Percentiles rank a stretch among this genome's conserved stretches.
These are phyloP conservation scores for Arion vulgaris DNA, from an alignment of 1,140 invertebrate genomes.

Conservation along the genomic window DNA sequence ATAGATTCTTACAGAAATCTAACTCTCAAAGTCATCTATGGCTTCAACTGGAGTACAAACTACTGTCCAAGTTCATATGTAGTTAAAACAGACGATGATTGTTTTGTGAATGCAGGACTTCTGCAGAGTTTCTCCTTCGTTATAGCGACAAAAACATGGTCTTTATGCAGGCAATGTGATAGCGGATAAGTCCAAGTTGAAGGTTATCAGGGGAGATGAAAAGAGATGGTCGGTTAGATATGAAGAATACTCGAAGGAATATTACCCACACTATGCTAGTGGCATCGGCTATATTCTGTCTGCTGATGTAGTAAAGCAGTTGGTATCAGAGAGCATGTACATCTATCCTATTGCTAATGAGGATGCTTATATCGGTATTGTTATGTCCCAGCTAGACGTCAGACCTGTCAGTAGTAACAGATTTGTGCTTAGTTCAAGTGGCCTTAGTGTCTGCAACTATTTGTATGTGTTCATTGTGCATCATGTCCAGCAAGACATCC, in stretches of 20 bases:
- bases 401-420: constrained; percentile 49
- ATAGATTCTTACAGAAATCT: constrained; percentile 62
- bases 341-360: constrained; percentile 58
- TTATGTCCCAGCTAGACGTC: constrained; percentile 50
- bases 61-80: constrained; percentile 51
- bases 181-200: constrained; percentile 40
- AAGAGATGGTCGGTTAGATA: constrained; percentile 55
- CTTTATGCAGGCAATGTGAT: constrained; percentile 61
- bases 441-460: constrained; percentile 61
- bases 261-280: constrained; percentile 62
- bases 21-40: constrained; percentile 60
- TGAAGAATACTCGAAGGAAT: constrained; percentile 46
- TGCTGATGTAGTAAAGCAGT: constrained; percentile 52
- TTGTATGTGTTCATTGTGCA: constrained; percentile 60
- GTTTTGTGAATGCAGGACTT: constrained; percentile 60
- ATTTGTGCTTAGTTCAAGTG: constrained; percentile 52
- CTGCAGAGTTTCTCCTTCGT: constrained; percentile 54
- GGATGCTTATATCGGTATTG: constrained; percentile 62
- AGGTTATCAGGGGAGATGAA: constrained; percentile 49
- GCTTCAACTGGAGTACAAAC: constrained; percentile 51
- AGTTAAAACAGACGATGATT: constrained; percentile 66
- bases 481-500: constrained; percentile 45
- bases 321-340: constrained; percentile 51
- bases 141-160: constrained; percentile 45
- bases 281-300: constrained; percentile 62